Conservation (phyloP, 2,888 invertebrate genomes). For the Apamea crenata region DNA sequence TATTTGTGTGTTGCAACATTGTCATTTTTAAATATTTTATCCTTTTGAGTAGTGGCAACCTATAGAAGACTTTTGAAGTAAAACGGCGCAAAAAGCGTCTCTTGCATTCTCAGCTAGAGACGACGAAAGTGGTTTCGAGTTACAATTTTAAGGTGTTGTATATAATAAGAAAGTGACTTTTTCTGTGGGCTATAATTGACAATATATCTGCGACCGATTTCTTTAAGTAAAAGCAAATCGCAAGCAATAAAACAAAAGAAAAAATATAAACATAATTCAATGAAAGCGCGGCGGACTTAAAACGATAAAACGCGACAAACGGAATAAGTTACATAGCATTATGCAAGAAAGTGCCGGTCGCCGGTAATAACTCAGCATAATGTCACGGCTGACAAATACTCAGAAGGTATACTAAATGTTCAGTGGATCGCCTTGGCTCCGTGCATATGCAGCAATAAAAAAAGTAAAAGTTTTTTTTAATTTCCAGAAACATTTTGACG, state of each 20-base stretch:
- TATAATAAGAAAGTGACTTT: too few relatives aligned
- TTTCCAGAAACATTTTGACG: neutral
- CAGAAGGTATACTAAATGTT: constrained; percentile 22
- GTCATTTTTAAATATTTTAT: too few relatives aligned
- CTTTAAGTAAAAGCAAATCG: constrained; percentile 15
- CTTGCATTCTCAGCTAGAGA: too few relatives aligned
- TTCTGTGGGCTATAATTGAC: neutral
- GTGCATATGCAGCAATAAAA: constrained; percentile 26
- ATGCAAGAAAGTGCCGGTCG: constrained; percentile 46
- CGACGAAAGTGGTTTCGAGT: too few relatives aligned
- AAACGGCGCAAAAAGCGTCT: too few relatives aligned
- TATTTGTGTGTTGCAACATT: too few relatives aligned
- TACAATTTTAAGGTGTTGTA: too few relatives aligned
- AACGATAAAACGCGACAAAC: constrained; percentile 33
- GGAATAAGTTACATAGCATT: constrained; percentile 31
- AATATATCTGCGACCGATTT: neutral
- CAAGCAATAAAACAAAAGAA: constrained; percentile 16
- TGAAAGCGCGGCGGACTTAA: constrained; percentile 23
- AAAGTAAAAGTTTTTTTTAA: constrained; percentile 47
- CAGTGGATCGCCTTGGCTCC: constrained; percentile 51
- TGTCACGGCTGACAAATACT: constrained; percentile 49
- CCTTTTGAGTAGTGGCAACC: too few relatives aligned
- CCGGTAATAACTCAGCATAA: constrained; percentile 36
- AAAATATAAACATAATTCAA: constrained; percentile 8
- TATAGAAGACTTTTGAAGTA: too few relatives aligned